A percentile compares a stretch with the other conserved stretches of the same genome.
These are phyloP conservation scores for Atta texana DNA, from an alignment of 1,140 invertebrate genomes.

Conservation along the genomic window DNA sequence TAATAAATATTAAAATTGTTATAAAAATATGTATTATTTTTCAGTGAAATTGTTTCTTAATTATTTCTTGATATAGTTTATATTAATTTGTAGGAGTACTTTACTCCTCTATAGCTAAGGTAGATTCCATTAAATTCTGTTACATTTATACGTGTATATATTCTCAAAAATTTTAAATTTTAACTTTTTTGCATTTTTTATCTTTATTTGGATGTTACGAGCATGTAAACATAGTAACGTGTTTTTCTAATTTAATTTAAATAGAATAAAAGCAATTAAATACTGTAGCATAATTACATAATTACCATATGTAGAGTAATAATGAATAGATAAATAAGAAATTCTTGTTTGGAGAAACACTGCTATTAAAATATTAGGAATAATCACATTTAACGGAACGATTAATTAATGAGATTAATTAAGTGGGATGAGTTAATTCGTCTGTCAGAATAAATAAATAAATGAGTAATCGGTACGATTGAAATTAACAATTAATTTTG, in stretches of 20 bases:
- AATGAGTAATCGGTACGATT: background rate
- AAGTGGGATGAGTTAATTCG: background rate
- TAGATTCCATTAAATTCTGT: too few species aligned
- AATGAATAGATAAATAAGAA: slow-evolving; percentile 10
- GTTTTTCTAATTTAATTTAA: background rate
- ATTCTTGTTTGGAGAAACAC: background rate
- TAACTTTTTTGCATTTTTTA: background rate
- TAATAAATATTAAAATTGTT: too few species aligned
- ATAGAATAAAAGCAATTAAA: background rate
- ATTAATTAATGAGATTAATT: background rate
- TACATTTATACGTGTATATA: background rate
- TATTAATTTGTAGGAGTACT: too few species aligned
- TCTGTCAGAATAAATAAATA: background rate
- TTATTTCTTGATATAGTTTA: too few species aligned
- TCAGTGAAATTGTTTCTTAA: too few species aligned
- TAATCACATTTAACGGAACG: background rate
- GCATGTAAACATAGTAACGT: background rate
- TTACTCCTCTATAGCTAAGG: too few species aligned
- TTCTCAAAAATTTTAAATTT: background rate
- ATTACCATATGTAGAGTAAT: background rate
- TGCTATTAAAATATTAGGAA: background rate
- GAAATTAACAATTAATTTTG: background rate
- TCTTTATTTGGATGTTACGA: background rate
- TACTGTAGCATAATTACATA: background rate
- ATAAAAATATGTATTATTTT: too few species aligned